phyloP scores from a whole-genome alignment of 2,888 invertebrate genomes.

The Brenthis daphne region DNA sequence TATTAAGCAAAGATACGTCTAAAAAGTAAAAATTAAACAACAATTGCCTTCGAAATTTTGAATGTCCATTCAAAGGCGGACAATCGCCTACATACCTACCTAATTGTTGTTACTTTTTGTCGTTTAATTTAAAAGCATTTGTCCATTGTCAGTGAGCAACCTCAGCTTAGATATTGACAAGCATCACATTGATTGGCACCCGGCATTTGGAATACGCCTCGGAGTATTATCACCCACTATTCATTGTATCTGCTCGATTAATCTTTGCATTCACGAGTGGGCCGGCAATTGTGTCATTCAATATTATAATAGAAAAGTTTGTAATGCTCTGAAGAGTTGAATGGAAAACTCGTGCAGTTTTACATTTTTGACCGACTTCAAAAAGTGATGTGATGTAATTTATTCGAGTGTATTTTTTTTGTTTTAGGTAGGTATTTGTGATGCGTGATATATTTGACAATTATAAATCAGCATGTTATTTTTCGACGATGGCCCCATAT shows the following conservation, averaged over 20 bases:
- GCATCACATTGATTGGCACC: conserved; percentile 58
- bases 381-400: too few relatives aligned
- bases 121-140: conserved; percentile 56
- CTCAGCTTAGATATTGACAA: conserved; percentile 48
- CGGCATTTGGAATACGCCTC: conserved; percentile 38
- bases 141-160: conserved; percentile 56
- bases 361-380: too few relatives aligned
- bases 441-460: too few relatives aligned
- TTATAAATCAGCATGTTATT: too few relatives aligned
- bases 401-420: too few relatives aligned
- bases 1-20: background rate
- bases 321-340: background rate
- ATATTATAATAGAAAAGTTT: conserved; percentile 21
- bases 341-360: background rate
- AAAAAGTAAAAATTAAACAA: background rate
- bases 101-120: conserved; percentile 46
- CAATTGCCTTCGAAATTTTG: background rate
- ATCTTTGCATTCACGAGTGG: conserved; percentile 46
- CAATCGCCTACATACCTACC: conserved; percentile 52
- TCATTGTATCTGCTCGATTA: conserved; percentile 46
- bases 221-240: conserved; percentile 34
- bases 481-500: too few relatives aligned
- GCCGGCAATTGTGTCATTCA: conserved; percentile 39
- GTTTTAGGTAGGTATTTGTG: too few relatives aligned
- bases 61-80: conserved; percentile 13